These are phyloP conservation scores for Lochmaea capreae DNA, from an alignment of 2,888 invertebrate species.

Conservation along the genomic window DNA sequence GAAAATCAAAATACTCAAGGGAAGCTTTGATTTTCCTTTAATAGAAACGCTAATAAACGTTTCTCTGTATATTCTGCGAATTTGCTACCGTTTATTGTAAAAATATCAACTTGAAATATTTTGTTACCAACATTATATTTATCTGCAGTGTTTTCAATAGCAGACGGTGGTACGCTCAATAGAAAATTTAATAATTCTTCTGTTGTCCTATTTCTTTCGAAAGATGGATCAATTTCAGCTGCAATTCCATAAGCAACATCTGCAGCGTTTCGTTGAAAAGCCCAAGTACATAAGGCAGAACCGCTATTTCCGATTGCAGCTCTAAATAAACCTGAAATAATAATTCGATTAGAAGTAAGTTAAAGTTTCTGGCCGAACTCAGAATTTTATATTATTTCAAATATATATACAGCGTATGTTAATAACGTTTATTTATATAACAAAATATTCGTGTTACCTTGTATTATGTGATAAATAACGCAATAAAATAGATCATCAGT, in stretches of 20 bases:
- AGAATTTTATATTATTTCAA: neutral
- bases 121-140: constrained; percentile 37
- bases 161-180: constrained; percentile 32
- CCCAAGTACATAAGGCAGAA: constrained; percentile 49
- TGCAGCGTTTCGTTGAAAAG: constrained; percentile 49
- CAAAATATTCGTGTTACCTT: no score
- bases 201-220: constrained; percentile 38
- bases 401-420: neutral
- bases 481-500: no score
- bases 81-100: no score
- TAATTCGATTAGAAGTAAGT: no score
- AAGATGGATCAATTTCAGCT: constrained; percentile 41
- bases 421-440: no score
- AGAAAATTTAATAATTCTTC: constrained; percentile 43
- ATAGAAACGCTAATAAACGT: no score
- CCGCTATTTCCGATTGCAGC: constrained; percentile 52
- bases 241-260: constrained; percentile 51
- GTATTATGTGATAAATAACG: no score
- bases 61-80: no score
- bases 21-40: no score
- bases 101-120: neutral
- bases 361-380: neutral
- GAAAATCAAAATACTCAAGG: no score
- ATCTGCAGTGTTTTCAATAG: constrained; percentile 32
- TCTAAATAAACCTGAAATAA: constrained; percentile 45